Evolutionary conservation across 2,113 vertebrate genomes (phyloP), one percentile per base, ranked within the genome.

Genomic region (Grallaria varia): DNA sequence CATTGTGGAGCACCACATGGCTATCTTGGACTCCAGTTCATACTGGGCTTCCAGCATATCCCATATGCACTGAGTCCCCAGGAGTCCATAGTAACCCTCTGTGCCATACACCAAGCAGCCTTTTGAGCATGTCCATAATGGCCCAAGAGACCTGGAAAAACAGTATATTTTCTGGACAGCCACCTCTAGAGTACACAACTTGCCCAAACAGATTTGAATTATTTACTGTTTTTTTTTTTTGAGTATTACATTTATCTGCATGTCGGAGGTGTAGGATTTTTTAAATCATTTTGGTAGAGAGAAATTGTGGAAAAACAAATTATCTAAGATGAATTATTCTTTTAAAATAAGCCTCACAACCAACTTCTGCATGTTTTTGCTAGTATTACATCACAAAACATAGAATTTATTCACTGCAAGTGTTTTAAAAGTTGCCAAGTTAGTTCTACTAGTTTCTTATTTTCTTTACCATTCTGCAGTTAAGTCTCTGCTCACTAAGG

Each of bases 401-500:
- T 0, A 2, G 9, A 16, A 44, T 67, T 66, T 37, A 58, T 21
- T 77, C 12, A 47, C 45, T 27, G 12, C 15, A 47, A 69, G 9
- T n/a, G n/a, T 63, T 83, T 19, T 22, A 10, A 55, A 69, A 63
- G 25, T 35, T 42, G 63, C 0, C 4, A 40, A n/a, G 25, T 64
- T 73, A 74, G 10, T 73, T 75, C 27, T 47, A 10, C 4, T 17
- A 9, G 31, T 78, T 71, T 40, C 28, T 40, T 49, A 22, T 8
- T 87, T 77, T 52, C 33, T 93, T 52, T 12, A 8, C 28, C 18
- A 3, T 62, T 52, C 37, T 73, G 60, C 56, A 71, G 6, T 62
- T 24, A 37, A 40, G 12, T 18, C 4, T 63, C 31, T 14, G 15
- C n/a, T 53, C 12, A 0, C 1, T 1, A 27, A 1, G 8, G 47